Conservation (phyloP, 1,140 invertebrate genomes). For the Leptinotarsa undecemlineata region DNA sequence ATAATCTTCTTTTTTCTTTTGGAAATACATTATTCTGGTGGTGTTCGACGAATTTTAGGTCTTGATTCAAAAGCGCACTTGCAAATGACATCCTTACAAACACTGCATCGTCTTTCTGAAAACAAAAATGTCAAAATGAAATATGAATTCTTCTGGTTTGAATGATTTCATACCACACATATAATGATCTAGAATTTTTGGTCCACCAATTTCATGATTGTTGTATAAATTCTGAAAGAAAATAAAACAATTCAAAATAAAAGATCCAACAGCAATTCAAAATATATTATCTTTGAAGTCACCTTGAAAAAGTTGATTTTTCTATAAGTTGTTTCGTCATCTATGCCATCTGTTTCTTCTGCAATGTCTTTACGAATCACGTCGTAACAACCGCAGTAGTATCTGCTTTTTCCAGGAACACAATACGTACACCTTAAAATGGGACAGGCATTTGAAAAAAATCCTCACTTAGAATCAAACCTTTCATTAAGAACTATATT, state of each 20-base stretch:
- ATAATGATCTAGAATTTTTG: slow-evolving; percentile 2
- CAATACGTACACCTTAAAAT: slow-evolving; percentile 32
- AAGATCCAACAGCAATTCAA: not conserved
- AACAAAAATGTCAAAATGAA: not conserved
- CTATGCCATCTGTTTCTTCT: slow-evolving; percentile 20
- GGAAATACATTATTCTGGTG: not conserved
- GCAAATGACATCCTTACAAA: slow-evolving; percentile 32
- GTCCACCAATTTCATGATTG: not conserved
- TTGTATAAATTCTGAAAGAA: slow-evolving; percentile 5
- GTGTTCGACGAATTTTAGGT: slow-evolving; percentile 34
- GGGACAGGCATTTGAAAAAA: no score
- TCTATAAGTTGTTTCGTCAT: slow-evolving; percentile 11
- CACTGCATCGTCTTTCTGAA: slow-evolving; percentile 24
- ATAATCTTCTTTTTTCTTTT: no score
- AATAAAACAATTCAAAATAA: not conserved
- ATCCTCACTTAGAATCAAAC: no score
- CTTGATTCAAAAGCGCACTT: slow-evolving; percentile 35
- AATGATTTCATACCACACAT: not conserved
- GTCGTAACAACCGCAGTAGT: slow-evolving; percentile 37
- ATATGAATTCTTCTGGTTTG: not conserved
- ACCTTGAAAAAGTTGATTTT: slow-evolving; percentile 3
- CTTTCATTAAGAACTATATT: no score
- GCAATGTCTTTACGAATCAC: slow-evolving; percentile 35
- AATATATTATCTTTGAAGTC: not conserved
- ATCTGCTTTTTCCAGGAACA: slow-evolving; percentile 31